phyloP scores from a whole-genome alignment of 1,140 invertebrate species.

The Lineus longissimus region DNA sequence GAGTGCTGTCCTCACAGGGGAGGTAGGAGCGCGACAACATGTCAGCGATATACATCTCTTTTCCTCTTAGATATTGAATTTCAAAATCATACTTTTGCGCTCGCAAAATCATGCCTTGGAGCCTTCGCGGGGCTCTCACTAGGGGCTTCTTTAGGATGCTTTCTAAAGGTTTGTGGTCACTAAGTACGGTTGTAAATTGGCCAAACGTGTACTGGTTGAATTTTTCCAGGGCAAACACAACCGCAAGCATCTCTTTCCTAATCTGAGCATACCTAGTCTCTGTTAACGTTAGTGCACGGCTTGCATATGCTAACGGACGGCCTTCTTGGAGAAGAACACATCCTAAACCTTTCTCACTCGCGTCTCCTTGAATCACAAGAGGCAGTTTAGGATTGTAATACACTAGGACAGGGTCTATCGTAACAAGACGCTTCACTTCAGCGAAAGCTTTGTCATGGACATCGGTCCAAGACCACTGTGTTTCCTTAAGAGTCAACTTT shows the following conservation, averaged over 20 bases:
- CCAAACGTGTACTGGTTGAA: constrained; percentile 1
- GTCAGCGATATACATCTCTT: constrained; percentile 51
- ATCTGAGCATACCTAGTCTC: constrained; percentile 21
- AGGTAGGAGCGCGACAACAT: too few species aligned
- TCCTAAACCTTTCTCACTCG: constrained; percentile 35
- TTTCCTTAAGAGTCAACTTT: constrained; percentile 19
- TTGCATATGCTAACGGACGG: constrained; percentile 16
- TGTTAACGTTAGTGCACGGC: constrained; percentile 9
- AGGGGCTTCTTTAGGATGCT: constrained; percentile 11
- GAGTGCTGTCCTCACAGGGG: neutral
- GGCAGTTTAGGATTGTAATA: constrained; percentile 32
- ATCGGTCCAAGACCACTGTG: constrained; percentile 18
- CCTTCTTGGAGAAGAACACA: constrained; percentile 36
- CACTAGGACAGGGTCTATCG: constrained; percentile 20
- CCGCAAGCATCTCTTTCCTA: constrained; percentile 15
- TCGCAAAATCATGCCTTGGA: constrained; percentile 26
- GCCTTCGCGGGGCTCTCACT: neutral
- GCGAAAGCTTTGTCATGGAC: constrained; percentile 10
- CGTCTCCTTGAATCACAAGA: constrained; percentile 34
- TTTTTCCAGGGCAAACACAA: constrained; percentile 9
- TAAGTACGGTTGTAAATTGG: neutral
- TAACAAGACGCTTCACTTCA: constrained; percentile 3
- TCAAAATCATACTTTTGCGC: constrained; percentile 45
- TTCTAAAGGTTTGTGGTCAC: constrained; percentile 10
- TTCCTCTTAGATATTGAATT: constrained; percentile 32